These are phyloP conservation scores for Adelges cooleyi DNA, from an alignment of 1,140 invertebrate genomes.

Conservation along the genomic window DNA sequence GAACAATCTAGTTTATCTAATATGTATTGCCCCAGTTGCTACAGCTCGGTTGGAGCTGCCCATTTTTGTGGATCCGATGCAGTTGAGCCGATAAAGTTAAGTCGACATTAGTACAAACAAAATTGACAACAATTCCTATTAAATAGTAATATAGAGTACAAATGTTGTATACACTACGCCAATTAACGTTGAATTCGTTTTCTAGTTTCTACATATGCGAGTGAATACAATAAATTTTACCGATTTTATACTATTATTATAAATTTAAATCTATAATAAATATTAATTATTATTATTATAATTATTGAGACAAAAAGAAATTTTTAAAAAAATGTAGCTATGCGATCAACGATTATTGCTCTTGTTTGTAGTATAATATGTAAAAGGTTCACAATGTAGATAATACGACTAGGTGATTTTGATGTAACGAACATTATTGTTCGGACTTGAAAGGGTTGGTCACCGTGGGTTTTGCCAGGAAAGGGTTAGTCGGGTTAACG, in stretches of 20 bases:
- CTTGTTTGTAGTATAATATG: not conserved
- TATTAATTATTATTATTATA: not conserved
- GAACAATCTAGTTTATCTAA: too few relatives aligned
- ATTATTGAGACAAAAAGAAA: not conserved
- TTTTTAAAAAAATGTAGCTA: not conserved
- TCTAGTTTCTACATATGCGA: not conserved
- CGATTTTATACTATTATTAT: not conserved
- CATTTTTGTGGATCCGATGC: too few relatives aligned
- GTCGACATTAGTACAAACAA: too few relatives aligned
- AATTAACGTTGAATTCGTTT: not conserved
- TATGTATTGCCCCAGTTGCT: too few relatives aligned
- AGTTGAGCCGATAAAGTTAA: not conserved
- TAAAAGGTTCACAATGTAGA: not conserved
- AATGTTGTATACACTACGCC: not conserved
- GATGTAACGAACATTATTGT: not conserved
- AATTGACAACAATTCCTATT: too few relatives aligned
- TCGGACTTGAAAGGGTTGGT: not conserved
- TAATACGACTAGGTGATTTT: not conserved
- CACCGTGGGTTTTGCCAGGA: not conserved
- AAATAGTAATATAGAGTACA: not conserved
- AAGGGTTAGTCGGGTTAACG: constrained; percentile 9
- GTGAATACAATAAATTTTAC: not conserved
- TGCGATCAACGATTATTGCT: constrained; percentile 1
- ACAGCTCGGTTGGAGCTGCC: too few relatives aligned
- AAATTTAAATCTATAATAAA: not conserved